phyloP scores from a whole-genome alignment of 2,113 vertebrate species.

The Jacana jacana region DNA sequence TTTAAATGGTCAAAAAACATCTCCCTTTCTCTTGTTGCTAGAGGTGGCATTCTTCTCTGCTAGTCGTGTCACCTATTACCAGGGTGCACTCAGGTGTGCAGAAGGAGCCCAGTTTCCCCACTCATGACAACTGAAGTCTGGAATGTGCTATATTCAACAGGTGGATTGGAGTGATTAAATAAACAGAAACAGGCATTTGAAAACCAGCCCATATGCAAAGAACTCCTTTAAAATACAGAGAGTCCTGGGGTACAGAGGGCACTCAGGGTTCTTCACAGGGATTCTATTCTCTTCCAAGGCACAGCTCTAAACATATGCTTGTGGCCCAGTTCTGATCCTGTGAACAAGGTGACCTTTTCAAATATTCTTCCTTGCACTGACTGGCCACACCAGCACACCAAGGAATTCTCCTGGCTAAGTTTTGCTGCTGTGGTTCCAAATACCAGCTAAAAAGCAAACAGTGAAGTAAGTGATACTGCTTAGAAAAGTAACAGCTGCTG shows the following conservation, averaged over 20 bases:
- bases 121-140: neutral
- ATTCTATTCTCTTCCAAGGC: neutral
- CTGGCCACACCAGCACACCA: neutral
- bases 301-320: neutral
- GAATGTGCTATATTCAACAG: neutral
- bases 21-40: neutral
- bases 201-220: neutral
- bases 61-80: neutral
- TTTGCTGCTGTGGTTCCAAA: neutral
- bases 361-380: neutral
- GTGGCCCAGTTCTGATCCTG: neutral
- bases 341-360: neutral
- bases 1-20: neutral
- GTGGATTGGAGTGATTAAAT: neutral
- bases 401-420: neutral
- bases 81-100: neutral
- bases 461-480: neutral
- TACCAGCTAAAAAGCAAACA: neutral
- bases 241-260: neutral
- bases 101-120: neutral
- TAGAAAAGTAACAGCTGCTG: neutral
- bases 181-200: neutral
- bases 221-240: neutral
- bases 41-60: neutral
- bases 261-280: fast-evolving